These are phyloP conservation scores for Subacronicta megacephala DNA, from an alignment of 2,888 invertebrate genomes.

Conservation along the genomic window DNA sequence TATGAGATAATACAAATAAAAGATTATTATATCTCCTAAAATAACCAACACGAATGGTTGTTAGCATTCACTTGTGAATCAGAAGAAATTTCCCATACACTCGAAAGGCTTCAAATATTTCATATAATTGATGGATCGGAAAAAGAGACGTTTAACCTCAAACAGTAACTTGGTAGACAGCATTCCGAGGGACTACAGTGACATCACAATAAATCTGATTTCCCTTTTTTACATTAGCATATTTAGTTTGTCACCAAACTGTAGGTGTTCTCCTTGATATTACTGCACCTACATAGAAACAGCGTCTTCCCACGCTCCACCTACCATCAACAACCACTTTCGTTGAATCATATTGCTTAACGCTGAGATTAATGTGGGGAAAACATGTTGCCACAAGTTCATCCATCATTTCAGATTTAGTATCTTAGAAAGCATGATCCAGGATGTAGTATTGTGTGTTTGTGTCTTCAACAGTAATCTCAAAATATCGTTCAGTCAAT, in stretches of 20 bases:
- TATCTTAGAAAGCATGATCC: conserved; percentile 32
- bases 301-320: conserved; percentile 80
- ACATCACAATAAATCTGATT: conserved; percentile 68
- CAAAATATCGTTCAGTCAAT: conserved; percentile 28
- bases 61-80: conserved; percentile 7
- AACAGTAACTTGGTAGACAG: conserved; percentile 46
- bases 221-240: conserved; percentile 58
- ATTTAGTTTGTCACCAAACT: conserved; percentile 55
- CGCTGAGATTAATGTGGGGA: conserved; percentile 70
- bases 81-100: not conserved
- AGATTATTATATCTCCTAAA: too few relatives aligned
- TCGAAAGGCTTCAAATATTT: not conserved
- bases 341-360: conserved; percentile 80
- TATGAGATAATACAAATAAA: not conserved
- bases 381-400: conserved; percentile 57
- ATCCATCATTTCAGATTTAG: conserved; percentile 41
- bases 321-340: conserved; percentile 80
- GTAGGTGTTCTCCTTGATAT: conserved; percentile 80
- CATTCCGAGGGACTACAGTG: conserved; percentile 68
- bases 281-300: conserved; percentile 74
- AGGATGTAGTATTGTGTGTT: not conserved
- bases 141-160: too few relatives aligned
- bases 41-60: too few relatives aligned
- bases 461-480: conserved; percentile 21
- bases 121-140: too few relatives aligned